A percentile compares a stretch with the other conserved stretches of the same genome.
These are phyloP conservation scores for Columbina picui DNA, from an alignment of 2,113 vertebrate genomes.

Conservation along the genomic window DNA sequence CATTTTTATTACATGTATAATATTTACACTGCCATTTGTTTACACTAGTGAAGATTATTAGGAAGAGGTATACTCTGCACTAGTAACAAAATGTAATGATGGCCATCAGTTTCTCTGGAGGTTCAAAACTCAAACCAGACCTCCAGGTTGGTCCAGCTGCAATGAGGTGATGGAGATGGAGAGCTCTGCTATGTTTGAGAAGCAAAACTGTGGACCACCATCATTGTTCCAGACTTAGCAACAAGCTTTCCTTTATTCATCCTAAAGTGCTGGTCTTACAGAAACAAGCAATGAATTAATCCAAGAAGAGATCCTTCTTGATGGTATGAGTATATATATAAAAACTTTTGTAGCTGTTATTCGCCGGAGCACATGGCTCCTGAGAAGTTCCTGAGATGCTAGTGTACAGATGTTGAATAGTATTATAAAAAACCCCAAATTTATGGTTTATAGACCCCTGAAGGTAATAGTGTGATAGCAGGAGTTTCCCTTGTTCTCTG, in stretches of 20 bases:
- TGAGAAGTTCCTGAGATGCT: neutral
- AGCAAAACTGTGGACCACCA: neutral
- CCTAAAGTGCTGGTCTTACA: neutral
- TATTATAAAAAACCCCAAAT: neutral
- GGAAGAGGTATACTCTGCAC: neutral
- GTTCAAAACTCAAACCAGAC: neutral
- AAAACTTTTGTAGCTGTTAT: neutral
- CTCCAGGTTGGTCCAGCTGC: neutral
- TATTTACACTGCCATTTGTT: neutral
- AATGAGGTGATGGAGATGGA: neutral
- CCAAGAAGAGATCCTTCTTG: neutral
- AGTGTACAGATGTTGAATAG: neutral
- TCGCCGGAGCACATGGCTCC: neutral
- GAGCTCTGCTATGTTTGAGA: neutral
- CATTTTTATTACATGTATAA: neutral
- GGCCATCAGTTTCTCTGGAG: neutral
- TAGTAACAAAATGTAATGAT: neutral
- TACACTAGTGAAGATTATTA: neutral
- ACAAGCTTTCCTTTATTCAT: neutral
- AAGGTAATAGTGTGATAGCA: neutral
- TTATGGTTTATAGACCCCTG: rapidly evolving
- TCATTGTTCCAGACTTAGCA: neutral
- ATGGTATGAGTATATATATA: neutral
- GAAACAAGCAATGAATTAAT: neutral
- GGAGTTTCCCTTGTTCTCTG: neutral